phyloP scores from a whole-genome alignment of 2,797 vertebrate species.

The Cheirogaleus major region DNA sequence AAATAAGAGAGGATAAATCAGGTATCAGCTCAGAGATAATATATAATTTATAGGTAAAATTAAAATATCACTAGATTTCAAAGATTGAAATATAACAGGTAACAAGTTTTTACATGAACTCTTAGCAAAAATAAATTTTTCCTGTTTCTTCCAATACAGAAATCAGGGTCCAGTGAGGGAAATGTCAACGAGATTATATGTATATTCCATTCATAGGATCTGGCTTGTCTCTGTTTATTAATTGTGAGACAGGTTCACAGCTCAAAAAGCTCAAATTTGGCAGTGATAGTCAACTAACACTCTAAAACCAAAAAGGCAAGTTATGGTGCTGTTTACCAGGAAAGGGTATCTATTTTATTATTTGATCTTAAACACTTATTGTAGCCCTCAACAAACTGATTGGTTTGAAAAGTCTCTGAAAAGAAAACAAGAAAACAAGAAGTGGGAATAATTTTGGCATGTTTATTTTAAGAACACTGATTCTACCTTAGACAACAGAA shows the following conservation, averaged over 20 bases:
- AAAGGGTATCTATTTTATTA: neutral
- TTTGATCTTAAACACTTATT: conserved; percentile 24
- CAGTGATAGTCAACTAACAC: neutral
- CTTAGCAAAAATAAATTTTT: neutral
- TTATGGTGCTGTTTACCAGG: neutral
- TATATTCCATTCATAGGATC: neutral
- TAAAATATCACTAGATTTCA: neutral
- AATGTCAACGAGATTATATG: neutral
- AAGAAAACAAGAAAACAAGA: neutral
- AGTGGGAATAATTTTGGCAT: neutral
- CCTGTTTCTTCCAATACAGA: neutral
- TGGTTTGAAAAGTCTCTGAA: neutral
- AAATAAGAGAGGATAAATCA: neutral
- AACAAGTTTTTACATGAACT: neutral
- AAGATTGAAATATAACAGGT: neutral
- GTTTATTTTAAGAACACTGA: neutral
- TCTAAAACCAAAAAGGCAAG: neutral
- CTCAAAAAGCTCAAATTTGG: neutral
- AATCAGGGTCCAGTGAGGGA: neutral
- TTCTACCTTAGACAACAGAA: neutral
- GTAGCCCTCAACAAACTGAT: neutral
- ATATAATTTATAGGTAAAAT: neutral
- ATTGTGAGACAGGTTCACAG: neutral
- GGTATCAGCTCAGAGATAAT: neutral
- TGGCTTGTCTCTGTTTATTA: neutral